Conservation (phyloP, 2,797 vertebrate genomes). For the Acrossocheilus wenchowensis region DNA sequence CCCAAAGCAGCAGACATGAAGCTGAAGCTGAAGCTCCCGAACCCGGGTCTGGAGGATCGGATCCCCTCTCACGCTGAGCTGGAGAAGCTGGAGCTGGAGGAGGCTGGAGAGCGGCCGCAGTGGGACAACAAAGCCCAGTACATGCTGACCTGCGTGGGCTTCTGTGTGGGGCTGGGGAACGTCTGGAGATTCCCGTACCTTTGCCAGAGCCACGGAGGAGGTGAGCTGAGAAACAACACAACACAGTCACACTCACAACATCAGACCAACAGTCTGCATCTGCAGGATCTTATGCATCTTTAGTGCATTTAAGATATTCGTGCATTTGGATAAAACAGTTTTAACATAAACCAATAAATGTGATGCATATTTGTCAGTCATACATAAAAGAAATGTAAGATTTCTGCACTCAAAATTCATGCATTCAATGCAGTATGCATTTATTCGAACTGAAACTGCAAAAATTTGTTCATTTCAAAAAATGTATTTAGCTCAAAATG, state of each 20-base stretch:
- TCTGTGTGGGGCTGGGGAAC: slow-evolving; percentile 94
- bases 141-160: slow-evolving; percentile 93
- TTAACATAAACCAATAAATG: neutral
- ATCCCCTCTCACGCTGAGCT: slow-evolving; percentile 84
- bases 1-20: neutral
- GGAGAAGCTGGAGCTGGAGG: slow-evolving; percentile 82
- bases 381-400: neutral
- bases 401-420: neutral
- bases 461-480: neutral
- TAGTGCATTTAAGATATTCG: neutral
- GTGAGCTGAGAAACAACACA: slow-evolving; percentile 68
- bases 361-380: neutral
- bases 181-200: slow-evolving; percentile 94
- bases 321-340: neutral
- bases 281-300: neutral
- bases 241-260: neutral
- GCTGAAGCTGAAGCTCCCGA: slow-evolving; percentile 86
- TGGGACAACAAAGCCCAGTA: slow-evolving; percentile 98
- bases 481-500: neutral
- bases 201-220: slow-evolving; percentile 95
- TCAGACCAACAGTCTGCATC: neutral
- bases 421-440: neutral
- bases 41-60: slow-evolving; percentile 86
- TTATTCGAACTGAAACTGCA: no score
- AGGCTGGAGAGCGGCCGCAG: slow-evolving; percentile 85